phyloP scores from a whole-genome alignment of 2,797 vertebrate genomes.

The Eremophila alpestris region DNA sequence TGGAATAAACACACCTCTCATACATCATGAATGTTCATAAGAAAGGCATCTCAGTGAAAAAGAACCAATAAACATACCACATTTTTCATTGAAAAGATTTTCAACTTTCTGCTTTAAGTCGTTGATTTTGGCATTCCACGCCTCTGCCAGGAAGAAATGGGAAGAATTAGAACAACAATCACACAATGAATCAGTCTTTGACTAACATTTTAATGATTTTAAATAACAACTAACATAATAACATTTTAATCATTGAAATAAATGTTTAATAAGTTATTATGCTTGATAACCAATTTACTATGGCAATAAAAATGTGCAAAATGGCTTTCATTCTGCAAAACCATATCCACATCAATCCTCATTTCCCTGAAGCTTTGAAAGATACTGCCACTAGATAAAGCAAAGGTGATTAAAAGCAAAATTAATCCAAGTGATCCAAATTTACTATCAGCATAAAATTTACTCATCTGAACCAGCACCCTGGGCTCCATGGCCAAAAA shows the following conservation, averaged over 20 bases:
- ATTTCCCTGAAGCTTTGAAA: neutral
- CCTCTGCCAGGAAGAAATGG: slow-evolving; percentile 66
- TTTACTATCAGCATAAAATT: neutral
- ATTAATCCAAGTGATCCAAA: neutral
- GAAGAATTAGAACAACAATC: neutral
- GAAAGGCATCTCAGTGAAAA: neutral
- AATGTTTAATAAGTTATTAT: neutral
- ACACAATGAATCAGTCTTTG: neutral
- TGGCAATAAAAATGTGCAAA: neutral
- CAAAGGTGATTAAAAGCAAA: neutral
- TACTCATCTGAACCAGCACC: neutral
- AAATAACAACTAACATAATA: no score
- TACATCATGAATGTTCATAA: neutral
- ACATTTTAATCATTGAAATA: no score
- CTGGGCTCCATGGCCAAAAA: neutral
- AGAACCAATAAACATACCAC: slow-evolving; percentile 69
- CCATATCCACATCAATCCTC: neutral
- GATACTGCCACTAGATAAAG: neutral
- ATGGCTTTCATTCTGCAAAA: neutral
- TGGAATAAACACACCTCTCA: neutral
- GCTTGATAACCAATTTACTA: neutral
- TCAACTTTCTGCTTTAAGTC: slow-evolving; percentile 80
- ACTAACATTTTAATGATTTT: neutral
- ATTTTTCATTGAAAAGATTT: slow-evolving; percentile 81
- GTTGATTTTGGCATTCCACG: slow-evolving; percentile 81